Evolutionary conservation across 2,888 invertebrate species (phyloP).

Genomic region (Tolmerus cingulatus): DNA sequence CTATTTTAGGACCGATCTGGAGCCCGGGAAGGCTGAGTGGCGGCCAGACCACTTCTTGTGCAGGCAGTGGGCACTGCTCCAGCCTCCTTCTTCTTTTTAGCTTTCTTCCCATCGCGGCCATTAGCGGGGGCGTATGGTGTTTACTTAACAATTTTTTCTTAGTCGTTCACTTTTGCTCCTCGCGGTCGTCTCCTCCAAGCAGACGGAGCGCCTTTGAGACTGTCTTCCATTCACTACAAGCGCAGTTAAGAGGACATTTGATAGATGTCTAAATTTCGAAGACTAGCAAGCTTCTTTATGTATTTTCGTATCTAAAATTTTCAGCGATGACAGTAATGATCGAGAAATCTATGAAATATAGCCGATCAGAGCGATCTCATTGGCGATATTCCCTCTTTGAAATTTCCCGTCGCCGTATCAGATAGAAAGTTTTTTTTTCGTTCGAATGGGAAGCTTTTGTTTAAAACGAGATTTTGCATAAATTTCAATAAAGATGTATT

Average conservation of each 20-base stretch:
- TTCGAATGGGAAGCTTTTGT: not conserved
- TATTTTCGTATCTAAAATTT: conserved; percentile 6
- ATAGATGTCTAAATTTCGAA: conserved; percentile 24
- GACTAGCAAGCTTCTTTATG: not conserved
- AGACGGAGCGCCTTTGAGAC: not conserved
- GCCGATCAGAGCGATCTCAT: not conserved
- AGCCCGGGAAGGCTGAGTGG: not conserved
- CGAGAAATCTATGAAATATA: conserved; percentile 13
- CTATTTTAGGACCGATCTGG: conserved; percentile 14
- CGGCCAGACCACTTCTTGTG: conserved; percentile 11
- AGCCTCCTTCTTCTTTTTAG: conserved; percentile 19
- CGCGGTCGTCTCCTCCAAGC: not conserved
- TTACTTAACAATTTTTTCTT: conserved; percentile 13
- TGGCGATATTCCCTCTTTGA: not conserved
- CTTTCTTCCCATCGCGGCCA: conserved; percentile 11
- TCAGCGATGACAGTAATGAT: conserved; percentile 24
- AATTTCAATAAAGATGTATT: conserved; percentile 11
- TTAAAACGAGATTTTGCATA: conserved; percentile 15
- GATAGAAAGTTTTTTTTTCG: conserved; percentile 21
- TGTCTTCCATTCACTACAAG: not conserved
- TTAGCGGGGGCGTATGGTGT: conserved; percentile 28
- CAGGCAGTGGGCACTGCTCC: not conserved
- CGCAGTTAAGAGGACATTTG: not conserved
- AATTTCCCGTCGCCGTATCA: not conserved
- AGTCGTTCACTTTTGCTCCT: not conserved